These are phyloP conservation scores for Aphyosemion australe DNA, from an alignment of 2,113 vertebrate genomes.

Conservation along the genomic window DNA sequence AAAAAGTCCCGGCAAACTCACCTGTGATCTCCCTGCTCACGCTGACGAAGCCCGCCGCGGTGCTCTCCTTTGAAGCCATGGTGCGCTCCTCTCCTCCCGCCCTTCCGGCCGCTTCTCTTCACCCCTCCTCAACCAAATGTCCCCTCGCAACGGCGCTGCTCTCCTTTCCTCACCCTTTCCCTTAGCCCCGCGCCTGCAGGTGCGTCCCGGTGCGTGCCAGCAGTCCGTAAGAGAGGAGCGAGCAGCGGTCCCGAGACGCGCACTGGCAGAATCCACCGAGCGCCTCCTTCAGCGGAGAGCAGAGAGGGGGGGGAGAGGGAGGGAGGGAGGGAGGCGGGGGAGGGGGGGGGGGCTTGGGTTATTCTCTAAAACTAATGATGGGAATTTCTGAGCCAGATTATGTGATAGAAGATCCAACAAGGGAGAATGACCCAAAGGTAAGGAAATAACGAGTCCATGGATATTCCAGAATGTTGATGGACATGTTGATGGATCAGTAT, in stretches of 20 bases:
- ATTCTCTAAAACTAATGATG: background rate
- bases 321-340: conserved; percentile 6
- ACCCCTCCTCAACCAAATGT: conserved; percentile 18
- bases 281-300: conserved; percentile 47
- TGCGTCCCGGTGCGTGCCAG: conserved; percentile 38
- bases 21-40: conserved; percentile 81
- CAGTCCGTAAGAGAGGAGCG: conserved; percentile 47
- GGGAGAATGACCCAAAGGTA: background rate
- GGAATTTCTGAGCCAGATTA: background rate
- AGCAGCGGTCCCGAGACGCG: conserved; percentile 54
- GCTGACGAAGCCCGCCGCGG: conserved; percentile 62
- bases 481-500: too few relatives aligned
- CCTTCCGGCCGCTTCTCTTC: conserved; percentile 41
- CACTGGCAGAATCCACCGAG: conserved; percentile 61
- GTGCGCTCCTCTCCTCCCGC: conserved; percentile 40
- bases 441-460: background rate
- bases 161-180: background rate
- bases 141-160: background rate
- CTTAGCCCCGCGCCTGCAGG: conserved; percentile 27
- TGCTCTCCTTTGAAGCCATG: conserved; percentile 77
- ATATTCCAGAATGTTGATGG: too few relatives aligned
- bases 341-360: conserved; percentile 9
- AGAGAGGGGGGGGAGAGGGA: conserved; percentile 2
- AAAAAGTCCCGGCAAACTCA: conserved; percentile 48
- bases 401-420: background rate